These are phyloP conservation scores for Rhingia campestris DNA, from an alignment of 2,888 invertebrate species.

Conservation along the genomic window DNA sequence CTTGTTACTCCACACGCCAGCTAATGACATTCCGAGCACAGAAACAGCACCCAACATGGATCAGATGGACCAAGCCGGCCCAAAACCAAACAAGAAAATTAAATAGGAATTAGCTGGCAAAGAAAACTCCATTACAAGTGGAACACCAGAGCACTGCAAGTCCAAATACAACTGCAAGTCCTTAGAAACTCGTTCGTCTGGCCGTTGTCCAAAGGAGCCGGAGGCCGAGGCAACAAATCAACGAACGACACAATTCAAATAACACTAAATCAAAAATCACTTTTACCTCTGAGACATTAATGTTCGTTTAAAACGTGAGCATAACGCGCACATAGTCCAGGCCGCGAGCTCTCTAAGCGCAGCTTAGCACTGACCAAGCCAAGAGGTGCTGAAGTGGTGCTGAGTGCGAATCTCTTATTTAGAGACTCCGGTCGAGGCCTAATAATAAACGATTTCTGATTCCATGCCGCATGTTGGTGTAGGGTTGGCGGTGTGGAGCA, in stretches of 20 bases:
- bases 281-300: conserved; percentile 75
- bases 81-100: conserved; percentile 54
- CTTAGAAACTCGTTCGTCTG: conserved; percentile 49
- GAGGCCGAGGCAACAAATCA: conserved; percentile 67
- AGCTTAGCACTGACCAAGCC: conserved; percentile 44
- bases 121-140: conserved; percentile 59
- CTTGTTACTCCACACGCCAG: conserved; percentile 69
- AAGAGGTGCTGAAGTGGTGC: conserved; percentile 72
- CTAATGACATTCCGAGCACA: conserved; percentile 73
- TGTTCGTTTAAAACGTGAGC: conserved; percentile 73
- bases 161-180: conserved; percentile 29
- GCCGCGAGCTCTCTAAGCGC: conserved; percentile 35
- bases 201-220: conserved; percentile 41
- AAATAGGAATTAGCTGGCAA: conserved; percentile 60
- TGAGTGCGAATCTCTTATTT: conserved; percentile 74
- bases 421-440: conserved; percentile 45
- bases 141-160: conserved; percentile 22
- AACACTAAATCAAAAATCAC: conserved; percentile 76
- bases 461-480: conserved; percentile 3
- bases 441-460: conserved; percentile 67
- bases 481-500: not conserved
- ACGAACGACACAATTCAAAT: conserved; percentile 75
- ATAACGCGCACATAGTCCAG: conserved; percentile 61
- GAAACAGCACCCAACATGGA: conserved; percentile 47
- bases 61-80: conserved; percentile 45